A percentile compares a stretch with the other conserved stretches of the same genome.
Conservation (phyloP, 2,113 vertebrate genomes). For the Meles meles region DNA sequence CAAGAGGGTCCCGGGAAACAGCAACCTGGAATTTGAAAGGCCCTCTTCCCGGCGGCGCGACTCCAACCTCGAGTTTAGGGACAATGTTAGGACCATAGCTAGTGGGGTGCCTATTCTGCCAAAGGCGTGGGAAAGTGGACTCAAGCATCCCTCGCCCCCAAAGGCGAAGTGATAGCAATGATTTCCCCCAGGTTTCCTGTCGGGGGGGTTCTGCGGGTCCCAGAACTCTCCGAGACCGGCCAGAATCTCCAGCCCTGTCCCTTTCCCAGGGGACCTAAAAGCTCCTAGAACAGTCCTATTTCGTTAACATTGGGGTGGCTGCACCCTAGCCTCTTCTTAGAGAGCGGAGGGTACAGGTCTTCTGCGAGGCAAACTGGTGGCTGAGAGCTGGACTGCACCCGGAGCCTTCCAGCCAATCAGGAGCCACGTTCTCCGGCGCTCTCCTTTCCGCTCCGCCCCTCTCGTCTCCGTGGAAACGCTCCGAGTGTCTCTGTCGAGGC, state of each 20-base stretch:
- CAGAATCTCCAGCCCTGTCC: background rate
- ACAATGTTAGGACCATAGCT: background rate
- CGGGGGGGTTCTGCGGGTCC: background rate
- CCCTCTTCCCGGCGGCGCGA: background rate
- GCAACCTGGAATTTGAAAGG: background rate
- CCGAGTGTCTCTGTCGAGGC: accelerated
- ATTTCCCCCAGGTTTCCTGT: background rate
- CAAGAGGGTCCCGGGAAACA: background rate
- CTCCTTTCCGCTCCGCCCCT: background rate
- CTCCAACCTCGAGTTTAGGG: background rate
- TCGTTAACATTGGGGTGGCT: accelerated
- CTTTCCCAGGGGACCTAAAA: background rate
- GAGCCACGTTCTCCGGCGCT: background rate
- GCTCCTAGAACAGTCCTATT: too few species aligned
- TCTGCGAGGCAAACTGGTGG: accelerated
- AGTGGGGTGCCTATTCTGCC: background rate
- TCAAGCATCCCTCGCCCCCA: background rate
- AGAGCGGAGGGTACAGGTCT: accelerated
- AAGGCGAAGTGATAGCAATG: background rate
- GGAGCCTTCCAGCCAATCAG: slow-evolving; percentile 9
- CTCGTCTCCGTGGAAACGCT: slow-evolving; percentile 31
- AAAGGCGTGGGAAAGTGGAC: accelerated
- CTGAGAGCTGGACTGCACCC: accelerated
- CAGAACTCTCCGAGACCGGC: background rate
- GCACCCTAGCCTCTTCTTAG: accelerated